Evolutionary conservation across 64 coral and sea anemone species (phyloP), one percentile per base, ranked within the genome.

Genomic region (Trachythela sp.): DNA sequence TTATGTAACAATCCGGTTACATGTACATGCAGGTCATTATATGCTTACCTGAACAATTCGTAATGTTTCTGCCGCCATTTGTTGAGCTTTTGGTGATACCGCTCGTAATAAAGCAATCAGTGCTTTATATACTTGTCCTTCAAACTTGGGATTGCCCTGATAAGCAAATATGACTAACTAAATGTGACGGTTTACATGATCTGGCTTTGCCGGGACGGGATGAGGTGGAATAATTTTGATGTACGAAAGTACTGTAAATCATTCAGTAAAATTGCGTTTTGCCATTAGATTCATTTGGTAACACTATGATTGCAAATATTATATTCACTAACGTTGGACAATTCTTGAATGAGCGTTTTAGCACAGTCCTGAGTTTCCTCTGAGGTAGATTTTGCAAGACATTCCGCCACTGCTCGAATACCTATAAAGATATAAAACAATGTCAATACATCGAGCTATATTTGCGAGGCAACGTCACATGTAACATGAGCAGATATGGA

Each of bases 21-120:
- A n/a, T n/a, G n/a, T n/a, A n/a, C n/a, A n/a, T n/a, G n/a, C n/a
- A n/a, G n/a, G n/a, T n/a, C n/a, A n/a, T n/a, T n/a, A n/a, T n/a
- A n/a, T n/a, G n/a, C n/a, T n/a, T n/a, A 99, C 96, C 96, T 99
- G 96, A 50, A 99, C 91, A 77, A 99, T 99, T 64, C 93, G 85
- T 24, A 99, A 86, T 59, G 96, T 99, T 48, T 99, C 93, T 5
- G 96, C 91, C 24, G 96, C 93, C 96, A 99, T 99, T 86, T 99
- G 96, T 84, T 99, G 96, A 31, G 96, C 96, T 89, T 99, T 99
- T 58, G 96, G 96, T 37, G 96, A 99, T 0, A 89, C 93, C 58
- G 91, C 90, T 91, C 94, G 94, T 2, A 99, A 84, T 49, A 99
- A 89, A 33, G 93, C 93, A 72, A 99, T 93, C 39, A 99, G 56